A percentile compares a stretch with the other conserved stretches of the same genome.
Conservation (phyloP, 2,888 invertebrate genomes). For the Thelaira solivaga region DNA sequence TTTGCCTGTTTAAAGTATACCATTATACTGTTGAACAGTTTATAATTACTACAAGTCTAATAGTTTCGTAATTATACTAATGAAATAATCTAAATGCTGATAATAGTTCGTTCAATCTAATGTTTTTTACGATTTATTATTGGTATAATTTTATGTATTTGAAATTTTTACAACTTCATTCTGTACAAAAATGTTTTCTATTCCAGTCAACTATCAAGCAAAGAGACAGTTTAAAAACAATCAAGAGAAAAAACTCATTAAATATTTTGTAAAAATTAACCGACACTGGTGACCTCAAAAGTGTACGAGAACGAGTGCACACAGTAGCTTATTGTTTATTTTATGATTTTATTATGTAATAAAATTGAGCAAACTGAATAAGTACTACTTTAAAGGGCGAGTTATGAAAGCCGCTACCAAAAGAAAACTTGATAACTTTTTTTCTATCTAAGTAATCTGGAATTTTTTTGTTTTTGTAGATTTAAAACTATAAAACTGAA, state of each 20-base stretch:
- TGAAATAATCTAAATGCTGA: too few relatives aligned
- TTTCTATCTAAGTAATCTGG: too few relatives aligned
- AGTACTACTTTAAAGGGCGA: conserved; percentile 7
- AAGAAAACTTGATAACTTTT: too few relatives aligned
- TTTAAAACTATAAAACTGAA: too few relatives aligned
- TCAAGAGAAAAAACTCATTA: conserved; percentile 35
- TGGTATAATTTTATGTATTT: conserved; percentile 23
- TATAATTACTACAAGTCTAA: too few relatives aligned
- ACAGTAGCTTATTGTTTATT: conserved; percentile 55
- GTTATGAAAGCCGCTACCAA: too few relatives aligned
- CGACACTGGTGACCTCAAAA: conserved; percentile 61
- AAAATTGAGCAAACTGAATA: conserved; percentile 3
- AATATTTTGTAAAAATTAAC: conserved; percentile 54
- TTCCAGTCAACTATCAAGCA: not conserved
- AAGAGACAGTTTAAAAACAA: conserved; percentile 7
- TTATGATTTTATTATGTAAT: conserved; percentile 55
- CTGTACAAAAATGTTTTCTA: not conserved
- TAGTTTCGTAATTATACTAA: too few relatives aligned
- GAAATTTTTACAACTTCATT: conserved; percentile 46
- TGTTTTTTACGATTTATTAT: not conserved
- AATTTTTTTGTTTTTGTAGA: too few relatives aligned
- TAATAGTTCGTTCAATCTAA: too few relatives aligned
- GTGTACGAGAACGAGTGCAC: conserved; percentile 20
- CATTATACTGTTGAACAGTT: too few relatives aligned
- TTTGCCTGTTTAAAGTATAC: too few relatives aligned